Evolutionary conservation across 2,888 invertebrate genomes (phyloP).

Genomic region (Caenorhabditis sulstoni): DNA sequence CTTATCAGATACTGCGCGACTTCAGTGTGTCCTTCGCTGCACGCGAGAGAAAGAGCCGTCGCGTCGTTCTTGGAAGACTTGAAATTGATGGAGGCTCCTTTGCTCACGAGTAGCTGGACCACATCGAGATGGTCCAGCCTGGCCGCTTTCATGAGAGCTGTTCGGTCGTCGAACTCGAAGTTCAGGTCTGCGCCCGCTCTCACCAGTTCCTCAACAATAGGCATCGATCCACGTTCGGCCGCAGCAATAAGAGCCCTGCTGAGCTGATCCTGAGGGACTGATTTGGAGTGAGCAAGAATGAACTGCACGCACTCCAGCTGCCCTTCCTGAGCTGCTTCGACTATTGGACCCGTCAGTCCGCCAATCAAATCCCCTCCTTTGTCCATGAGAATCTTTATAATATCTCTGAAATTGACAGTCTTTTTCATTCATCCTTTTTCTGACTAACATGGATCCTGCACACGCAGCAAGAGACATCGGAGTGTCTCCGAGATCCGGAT

Average conservation of each 20-base stretch:
- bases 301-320: constrained; percentile 90
- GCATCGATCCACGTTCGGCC: constrained; percentile 82
- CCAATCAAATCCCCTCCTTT: constrained; percentile 95
- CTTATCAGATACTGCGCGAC: constrained; percentile 93
- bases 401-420: constrained; percentile 84
- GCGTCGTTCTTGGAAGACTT: constrained; percentile 86
- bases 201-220: constrained; percentile 96
- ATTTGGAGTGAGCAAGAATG: constrained; percentile 77
- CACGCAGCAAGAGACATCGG: constrained; percentile 94
- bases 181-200: constrained; percentile 90
- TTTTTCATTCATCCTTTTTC: no score
- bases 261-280: constrained; percentile 43
- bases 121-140: constrained; percentile 96
- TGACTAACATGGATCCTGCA: constrained; percentile 85
- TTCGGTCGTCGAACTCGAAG: constrained; percentile 96
- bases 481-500: constrained; percentile 98
- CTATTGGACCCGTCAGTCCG: constrained; percentile 95
- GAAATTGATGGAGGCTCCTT: constrained; percentile 88
- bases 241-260: constrained; percentile 38
- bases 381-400: constrained; percentile 94
- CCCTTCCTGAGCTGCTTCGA: constrained; percentile 99
- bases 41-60: constrained; percentile 95
- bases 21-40: constrained; percentile 92
- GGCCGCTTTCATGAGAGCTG: constrained; percentile 98
- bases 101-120: constrained; percentile 93